These are phyloP conservation scores for Sarcophaga carnaria DNA, from an alignment of 2,888 invertebrate genomes.

Conservation along the genomic window DNA sequence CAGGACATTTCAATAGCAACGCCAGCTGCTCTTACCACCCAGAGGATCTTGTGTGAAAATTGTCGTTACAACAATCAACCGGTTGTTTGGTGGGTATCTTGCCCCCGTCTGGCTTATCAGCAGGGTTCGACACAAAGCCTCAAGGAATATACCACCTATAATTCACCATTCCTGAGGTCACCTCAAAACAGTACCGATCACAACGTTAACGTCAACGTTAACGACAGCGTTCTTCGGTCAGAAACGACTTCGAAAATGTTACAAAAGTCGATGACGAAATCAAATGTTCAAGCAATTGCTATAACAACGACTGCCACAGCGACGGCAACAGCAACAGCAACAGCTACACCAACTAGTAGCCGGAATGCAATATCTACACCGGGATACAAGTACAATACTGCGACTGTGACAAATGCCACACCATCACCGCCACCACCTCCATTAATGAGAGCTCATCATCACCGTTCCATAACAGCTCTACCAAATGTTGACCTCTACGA, in stretches of 20 bases:
- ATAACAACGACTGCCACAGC: conserved; percentile 36
- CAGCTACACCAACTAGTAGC: conserved; percentile 29
- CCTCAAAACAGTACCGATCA: conserved; percentile 14
- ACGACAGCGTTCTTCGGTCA: conserved; percentile 53
- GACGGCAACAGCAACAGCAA: conserved; percentile 43
- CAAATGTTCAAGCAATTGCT: conserved; percentile 53
- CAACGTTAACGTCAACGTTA: conserved; percentile 23
- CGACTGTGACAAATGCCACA: conserved; percentile 57
- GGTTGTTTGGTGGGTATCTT: conserved; percentile 81
- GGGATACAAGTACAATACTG: conserved; percentile 43
- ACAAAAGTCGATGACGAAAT: conserved; percentile 68
- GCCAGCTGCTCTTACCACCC: conserved; percentile 69
- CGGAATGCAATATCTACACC: conserved; percentile 35
- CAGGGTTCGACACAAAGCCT: conserved; percentile 72
- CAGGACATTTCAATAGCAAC: conserved; percentile 68
- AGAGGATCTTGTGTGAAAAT: conserved; percentile 77
- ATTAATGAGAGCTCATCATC: conserved; percentile 68
- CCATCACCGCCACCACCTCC: conserved; percentile 73
- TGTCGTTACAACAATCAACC: conserved; percentile 81
- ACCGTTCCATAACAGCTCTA: conserved; percentile 73
- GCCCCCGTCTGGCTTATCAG: conserved; percentile 79
- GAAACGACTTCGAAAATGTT: conserved; percentile 68
- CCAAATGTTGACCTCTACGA: conserved; percentile 75
- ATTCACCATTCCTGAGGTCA: conserved; percentile 31
- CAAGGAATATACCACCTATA: conserved; percentile 47